Evolutionary conservation across 2,113 vertebrate genomes (phyloP).

Genomic region (Girardinichthys multiradiatus): DNA sequence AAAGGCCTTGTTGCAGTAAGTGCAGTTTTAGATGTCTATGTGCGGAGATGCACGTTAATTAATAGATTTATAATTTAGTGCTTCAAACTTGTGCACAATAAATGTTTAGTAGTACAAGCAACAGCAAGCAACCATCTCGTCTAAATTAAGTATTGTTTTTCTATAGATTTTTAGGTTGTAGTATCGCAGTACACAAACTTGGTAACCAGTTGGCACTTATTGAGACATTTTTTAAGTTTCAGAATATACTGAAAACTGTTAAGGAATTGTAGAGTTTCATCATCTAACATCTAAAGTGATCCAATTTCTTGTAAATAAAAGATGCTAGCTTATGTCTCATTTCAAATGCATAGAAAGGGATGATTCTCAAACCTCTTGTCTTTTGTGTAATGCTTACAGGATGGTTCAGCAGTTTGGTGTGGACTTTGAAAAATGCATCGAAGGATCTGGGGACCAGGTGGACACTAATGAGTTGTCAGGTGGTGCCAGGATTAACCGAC

Average conservation of each 20-base stretch:
- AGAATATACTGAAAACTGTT: not conserved
- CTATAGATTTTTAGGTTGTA: not conserved
- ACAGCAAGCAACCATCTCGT: too few species aligned
- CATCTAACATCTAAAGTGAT: not conserved
- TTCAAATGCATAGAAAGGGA: not conserved
- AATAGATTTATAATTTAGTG: not conserved
- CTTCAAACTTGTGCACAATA: not conserved
- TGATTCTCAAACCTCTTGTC: not conserved
- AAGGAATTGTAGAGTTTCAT: not conserved
- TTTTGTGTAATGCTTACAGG: slow-evolving; percentile 66
- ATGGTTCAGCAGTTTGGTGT: slow-evolving; percentile 99
- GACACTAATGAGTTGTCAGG: slow-evolving; percentile 95
- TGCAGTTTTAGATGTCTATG: not conserved
- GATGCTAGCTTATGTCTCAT: not conserved
- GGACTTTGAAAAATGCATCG: slow-evolving; percentile 97
- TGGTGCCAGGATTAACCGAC: slow-evolving; percentile 93
- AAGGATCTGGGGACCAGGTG: slow-evolving; percentile 96
- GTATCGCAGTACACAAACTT: not conserved
- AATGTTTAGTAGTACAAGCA: not conserved
- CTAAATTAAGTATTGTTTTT: too few species aligned
- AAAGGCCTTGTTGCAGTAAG: slow-evolving; percentile 94
- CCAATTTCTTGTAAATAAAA: not conserved
- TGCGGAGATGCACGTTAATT: not conserved
- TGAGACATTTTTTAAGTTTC: not conserved
- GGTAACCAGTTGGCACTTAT: not conserved